These are phyloP conservation scores for Oreohelix idahoensis DNA, from an alignment of 1,140 invertebrate genomes.

Conservation along the genomic window DNA sequence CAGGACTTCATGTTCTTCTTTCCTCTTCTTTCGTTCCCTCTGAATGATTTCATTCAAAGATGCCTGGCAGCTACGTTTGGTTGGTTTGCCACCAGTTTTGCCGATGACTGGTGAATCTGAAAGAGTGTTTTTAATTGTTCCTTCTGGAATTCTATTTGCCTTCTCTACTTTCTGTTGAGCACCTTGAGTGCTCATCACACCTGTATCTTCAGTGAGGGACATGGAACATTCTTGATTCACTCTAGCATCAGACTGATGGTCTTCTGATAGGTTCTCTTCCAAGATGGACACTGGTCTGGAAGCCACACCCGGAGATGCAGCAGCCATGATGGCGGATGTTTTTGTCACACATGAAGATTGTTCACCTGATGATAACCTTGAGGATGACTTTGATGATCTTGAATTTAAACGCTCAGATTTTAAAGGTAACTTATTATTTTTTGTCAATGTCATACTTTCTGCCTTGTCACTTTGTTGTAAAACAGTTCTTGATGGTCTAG, in stretches of 20 bases:
- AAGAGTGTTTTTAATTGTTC: neutral
- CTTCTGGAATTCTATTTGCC: neutral
- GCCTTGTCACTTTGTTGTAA: neutral
- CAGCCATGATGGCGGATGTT: neutral
- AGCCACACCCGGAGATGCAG: neutral
- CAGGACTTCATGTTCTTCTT: neutral
- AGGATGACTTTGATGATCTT: neutral
- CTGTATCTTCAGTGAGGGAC: neutral
- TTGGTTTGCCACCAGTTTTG: neutral
- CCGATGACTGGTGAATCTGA: neutral
- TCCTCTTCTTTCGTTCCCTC: constrained; percentile 12
- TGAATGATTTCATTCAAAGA: constrained; percentile 16
- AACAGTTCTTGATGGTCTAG: neutral
- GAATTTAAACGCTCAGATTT: neutral
- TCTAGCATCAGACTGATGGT: neutral
- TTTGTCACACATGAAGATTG: neutral
- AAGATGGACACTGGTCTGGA: neutral
- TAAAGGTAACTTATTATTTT: neutral
- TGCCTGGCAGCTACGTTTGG: neutral
- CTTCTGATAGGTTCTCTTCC: neutral
- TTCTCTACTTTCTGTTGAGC: neutral
- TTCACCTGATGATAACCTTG: neutral
- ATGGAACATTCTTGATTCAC: neutral
- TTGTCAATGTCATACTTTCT: neutral
- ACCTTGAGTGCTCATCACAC: neutral